These are phyloP conservation scores for Siniperca scherzeri DNA, from an alignment of 2,797 vertebrate genomes.

Conservation along the genomic window DNA sequence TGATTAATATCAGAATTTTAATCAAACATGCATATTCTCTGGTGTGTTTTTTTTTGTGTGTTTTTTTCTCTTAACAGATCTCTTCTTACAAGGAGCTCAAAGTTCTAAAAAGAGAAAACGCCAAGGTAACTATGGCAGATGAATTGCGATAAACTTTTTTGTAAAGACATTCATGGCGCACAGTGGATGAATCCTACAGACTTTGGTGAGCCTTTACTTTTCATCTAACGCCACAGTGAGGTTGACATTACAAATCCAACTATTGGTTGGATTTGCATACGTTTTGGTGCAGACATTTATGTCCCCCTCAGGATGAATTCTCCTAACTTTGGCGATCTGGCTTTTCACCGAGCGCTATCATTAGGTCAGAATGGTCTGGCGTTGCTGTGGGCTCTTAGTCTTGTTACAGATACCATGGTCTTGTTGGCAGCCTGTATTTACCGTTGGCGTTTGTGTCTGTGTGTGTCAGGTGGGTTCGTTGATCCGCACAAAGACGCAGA, in stretches of 20 bases:
- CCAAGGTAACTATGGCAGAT: conserved; percentile 66
- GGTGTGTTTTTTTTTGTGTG: background rate
- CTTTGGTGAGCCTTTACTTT: background rate
- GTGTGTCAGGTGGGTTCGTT: conserved; percentile 55
- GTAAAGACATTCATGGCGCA: background rate
- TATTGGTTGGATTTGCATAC: background rate
- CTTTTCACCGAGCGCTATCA: too few relatives aligned
- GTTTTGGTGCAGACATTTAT: too few relatives aligned
- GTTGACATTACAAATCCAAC: too few relatives aligned
- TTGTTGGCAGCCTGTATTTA: background rate
- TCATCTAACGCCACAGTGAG: background rate
- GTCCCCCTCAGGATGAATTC: too few relatives aligned
- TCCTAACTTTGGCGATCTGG: background rate
- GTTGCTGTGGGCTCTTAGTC: background rate
- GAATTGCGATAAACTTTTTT: background rate
- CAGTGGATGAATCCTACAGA: background rate
- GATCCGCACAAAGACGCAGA: conserved; percentile 60
- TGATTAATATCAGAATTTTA: background rate
- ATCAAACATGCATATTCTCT: background rate
- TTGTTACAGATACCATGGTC: background rate
- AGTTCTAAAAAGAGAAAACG: conserved; percentile 63
- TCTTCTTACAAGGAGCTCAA: conserved; percentile 49
- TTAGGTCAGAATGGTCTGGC: too few relatives aligned
- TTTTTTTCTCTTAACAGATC: conserved; percentile 58
- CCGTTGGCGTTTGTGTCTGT: conserved; percentile 18